Percentiles rank a stretch among this genome's conserved stretches.
Conservation (phyloP, 2,113 vertebrate species). For the Atrichornis clamosus region DNA sequence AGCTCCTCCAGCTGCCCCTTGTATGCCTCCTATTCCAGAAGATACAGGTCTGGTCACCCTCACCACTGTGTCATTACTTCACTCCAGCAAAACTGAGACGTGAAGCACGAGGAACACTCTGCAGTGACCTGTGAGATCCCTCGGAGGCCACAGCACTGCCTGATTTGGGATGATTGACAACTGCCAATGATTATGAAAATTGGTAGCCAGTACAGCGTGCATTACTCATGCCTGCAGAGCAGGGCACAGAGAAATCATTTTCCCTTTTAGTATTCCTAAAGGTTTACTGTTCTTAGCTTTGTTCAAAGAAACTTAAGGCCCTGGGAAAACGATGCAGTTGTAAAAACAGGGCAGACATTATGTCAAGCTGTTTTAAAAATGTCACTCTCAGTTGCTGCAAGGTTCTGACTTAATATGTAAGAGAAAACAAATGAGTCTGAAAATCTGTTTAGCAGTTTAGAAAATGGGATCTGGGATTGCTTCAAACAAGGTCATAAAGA, state of each 20-base stretch:
- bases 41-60: not conserved
- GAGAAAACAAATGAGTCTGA: conserved; percentile 53
- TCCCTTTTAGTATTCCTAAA: conserved; percentile 5
- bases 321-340: not conserved
- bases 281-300: not conserved
- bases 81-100: not conserved
- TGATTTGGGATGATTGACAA: conserved; percentile 4
- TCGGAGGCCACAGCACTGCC: not conserved
- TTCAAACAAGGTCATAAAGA: conserved; percentile 70
- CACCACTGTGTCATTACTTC: not conserved
- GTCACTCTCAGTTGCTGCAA: not conserved
- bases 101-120: not conserved
- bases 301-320: conserved; percentile 10
- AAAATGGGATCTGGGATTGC: conserved; percentile 65
- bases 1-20: not conserved
- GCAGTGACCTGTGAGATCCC: not conserved
- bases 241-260: not conserved
- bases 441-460: conserved; percentile 55
- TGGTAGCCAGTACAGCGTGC: not conserved
- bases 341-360: not conserved
- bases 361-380: not conserved
- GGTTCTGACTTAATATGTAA: conserved; percentile 37
- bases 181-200: not conserved
- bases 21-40: not conserved
- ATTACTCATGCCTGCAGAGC: not conserved